Evolutionary conservation across 1,140 invertebrate genomes (phyloP), one percentile per base, ranked within the genome.

Genomic region (Macrotrachela quadricornifera): DNA sequence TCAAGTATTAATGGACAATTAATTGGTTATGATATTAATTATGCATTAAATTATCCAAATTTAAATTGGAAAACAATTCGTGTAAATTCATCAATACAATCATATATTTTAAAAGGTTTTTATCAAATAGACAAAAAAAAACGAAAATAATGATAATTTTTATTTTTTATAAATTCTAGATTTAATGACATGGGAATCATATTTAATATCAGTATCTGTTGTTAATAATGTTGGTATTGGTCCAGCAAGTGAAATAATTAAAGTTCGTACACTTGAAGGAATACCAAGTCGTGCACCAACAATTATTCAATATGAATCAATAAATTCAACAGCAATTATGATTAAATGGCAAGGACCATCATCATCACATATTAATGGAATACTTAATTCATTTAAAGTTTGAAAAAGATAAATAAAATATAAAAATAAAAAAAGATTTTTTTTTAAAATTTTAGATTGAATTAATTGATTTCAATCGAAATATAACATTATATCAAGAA

Each of bases 211-310:
- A 73, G 88, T 99, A 52, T 88, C 91, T 1, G 87, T 90, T 0
- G 96, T 83, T 60, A 99, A 99, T 67, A 83, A 88, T 59, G 87
- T 92, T 74, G 92, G 92, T 4, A 79, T 88, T 10, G 92, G 92
- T 0, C 81, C 65, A 86, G 83, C 17, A 79, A 85, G n/a, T 54
- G 55, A 30, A 37, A 80, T 81, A 43, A 79, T 90, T 44, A 82
- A 79, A 65, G 88, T 94, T 36, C 85, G 91, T 70, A 94, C 87
- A 3, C 82, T 83, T 66, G 87, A 95, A 75, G 88, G 86, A 60
- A 80, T 86, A 1, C 91, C 91, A 0, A 84, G 87, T 69, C 82
- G 83, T 9, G 75, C 87, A 1, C 91, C 92, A 0, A 83, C 80
- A 9, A 79, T 80, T 58, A 76, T 94, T 0, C 71, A 73, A 50